Evolutionary conservation across 2,113 vertebrate species (phyloP).

Genomic region (Elephas maximus): DNA sequence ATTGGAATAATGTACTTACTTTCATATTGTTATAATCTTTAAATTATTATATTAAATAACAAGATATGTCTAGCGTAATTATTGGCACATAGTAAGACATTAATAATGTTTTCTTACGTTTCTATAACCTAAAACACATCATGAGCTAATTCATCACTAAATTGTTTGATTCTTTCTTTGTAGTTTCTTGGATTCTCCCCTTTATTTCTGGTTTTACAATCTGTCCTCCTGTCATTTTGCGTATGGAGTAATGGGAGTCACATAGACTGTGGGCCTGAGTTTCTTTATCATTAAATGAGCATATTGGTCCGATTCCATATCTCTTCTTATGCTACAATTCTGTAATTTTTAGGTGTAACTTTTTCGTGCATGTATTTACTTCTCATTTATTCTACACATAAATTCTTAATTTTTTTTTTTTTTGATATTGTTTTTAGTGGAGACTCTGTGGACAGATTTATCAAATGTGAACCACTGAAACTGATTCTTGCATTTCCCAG

Average conservation of each 20-base stretch:
- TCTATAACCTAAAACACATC: background rate
- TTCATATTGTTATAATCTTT: slow-evolving; percentile 20
- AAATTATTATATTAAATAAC: slow-evolving; percentile 1
- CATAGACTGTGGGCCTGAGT: background rate
- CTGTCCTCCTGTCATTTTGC: slow-evolving; percentile 40
- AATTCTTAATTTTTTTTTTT: background rate
- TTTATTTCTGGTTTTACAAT: slow-evolving; percentile 23
- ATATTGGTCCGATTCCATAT: slow-evolving; percentile 51
- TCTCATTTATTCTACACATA: slow-evolving; percentile 51
- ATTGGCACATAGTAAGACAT: background rate
- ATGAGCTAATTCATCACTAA: background rate
- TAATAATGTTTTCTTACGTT: slow-evolving; percentile 8
- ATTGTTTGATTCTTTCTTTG: slow-evolving; percentile 42
- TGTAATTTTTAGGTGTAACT: slow-evolving; percentile 47
- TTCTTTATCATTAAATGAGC: slow-evolving; percentile 52
- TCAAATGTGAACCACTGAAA: slow-evolving; percentile 65
- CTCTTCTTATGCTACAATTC: slow-evolving; percentile 54
- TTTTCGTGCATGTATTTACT: slow-evolving; percentile 54
- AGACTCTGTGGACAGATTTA: slow-evolving; percentile 61
- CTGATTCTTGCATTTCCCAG: slow-evolving; percentile 31
- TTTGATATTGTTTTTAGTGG: slow-evolving; percentile 57
- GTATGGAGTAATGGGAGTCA: background rate
- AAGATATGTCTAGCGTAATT: background rate
- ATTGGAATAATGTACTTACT: background rate
- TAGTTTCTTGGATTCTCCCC: background rate